phyloP scores from a whole-genome alignment of 2,797 vertebrate genomes.

The Myotis planiceps region DNA sequence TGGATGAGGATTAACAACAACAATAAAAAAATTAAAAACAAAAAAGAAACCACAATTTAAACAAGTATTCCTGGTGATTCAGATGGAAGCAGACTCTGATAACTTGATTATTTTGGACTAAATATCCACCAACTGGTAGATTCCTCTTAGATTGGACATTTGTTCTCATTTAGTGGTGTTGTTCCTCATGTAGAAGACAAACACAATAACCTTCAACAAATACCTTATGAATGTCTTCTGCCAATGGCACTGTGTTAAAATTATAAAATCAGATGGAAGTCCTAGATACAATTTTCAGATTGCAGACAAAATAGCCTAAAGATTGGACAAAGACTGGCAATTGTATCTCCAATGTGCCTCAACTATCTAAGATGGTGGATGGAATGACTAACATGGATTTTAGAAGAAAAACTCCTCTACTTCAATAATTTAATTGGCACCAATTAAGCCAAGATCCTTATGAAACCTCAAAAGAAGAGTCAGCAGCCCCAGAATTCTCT shows the following conservation, averaged over 20 bases:
- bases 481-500: neutral
- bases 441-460: neutral
- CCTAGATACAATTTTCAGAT: neutral
- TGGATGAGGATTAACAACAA: too few relatives aligned
- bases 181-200: neutral
- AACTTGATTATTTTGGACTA: slow-evolving; percentile 17
- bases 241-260: neutral
- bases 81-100: neutral
- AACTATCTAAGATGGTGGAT: neutral
- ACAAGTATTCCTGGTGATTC: neutral
- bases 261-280: neutral
- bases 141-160: neutral
- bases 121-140: neutral
- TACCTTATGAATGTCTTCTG: neutral
- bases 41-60: slow-evolving; percentile 17
- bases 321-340: neutral
- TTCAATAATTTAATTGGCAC: slow-evolving; percentile 1
- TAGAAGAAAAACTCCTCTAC: neutral
- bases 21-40: too few relatives aligned
- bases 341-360: neutral
- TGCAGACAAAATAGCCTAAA: neutral
- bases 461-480: neutral
- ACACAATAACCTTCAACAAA: neutral
- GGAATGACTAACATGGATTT: neutral
- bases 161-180: neutral